Conservation (phyloP, 2,888 invertebrate species). For the Tridacna crocea region DNA sequence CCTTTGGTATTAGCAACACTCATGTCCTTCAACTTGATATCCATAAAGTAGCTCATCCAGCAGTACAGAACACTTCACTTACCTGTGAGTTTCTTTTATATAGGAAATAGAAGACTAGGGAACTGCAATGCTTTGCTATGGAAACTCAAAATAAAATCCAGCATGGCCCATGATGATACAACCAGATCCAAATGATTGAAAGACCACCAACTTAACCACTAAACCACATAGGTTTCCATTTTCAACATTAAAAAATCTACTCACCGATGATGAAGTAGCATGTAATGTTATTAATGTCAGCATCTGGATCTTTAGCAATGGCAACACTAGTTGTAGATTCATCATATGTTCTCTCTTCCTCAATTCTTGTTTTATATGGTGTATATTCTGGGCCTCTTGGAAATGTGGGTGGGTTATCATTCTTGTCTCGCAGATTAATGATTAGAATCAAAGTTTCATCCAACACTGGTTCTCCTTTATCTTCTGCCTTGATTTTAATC, state of each 20-base stretch:
- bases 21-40: too few relatives aligned
- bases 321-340: slow-evolving; percentile 64
- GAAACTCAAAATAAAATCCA: too few relatives aligned
- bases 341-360: slow-evolving; percentile 67
- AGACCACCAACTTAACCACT: too few relatives aligned
- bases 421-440: slow-evolving; percentile 84
- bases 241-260: slow-evolving; percentile 19
- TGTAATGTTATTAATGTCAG: slow-evolving; percentile 91
- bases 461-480: slow-evolving; percentile 91
- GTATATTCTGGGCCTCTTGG: slow-evolving; percentile 50
- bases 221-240: too few relatives aligned
- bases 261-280: slow-evolving; percentile 94
- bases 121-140: too few relatives aligned
- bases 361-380: slow-evolving; percentile 66
- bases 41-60: too few relatives aligned
- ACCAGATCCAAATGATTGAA: too few relatives aligned
- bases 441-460: slow-evolving; percentile 90
- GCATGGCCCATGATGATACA: too few relatives aligned
- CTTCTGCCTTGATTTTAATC: slow-evolving; percentile 89
- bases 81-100: too few relatives aligned
- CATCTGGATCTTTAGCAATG: slow-evolving; percentile 87
- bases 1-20: too few relatives aligned
- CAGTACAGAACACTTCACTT: too few relatives aligned
- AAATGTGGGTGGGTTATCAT: slow-evolving; percentile 82
- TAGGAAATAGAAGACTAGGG: too few relatives aligned